Evolutionary conservation across 2,797 vertebrate genomes (phyloP).

Genomic region (Acrocephalus scirpaceus): DNA sequence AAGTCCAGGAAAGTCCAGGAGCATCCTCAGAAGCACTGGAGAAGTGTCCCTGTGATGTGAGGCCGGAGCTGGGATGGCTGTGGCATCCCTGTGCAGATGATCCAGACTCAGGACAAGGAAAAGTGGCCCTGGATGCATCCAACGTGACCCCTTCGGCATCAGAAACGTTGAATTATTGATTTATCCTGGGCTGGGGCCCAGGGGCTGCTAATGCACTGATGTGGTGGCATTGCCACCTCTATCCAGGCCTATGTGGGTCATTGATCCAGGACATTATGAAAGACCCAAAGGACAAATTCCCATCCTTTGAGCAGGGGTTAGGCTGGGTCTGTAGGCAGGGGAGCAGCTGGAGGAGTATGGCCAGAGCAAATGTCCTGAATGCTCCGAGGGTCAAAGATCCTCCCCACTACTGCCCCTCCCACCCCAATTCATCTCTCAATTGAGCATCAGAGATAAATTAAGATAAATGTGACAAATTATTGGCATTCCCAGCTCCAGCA

Average conservation of each 20-base stretch:
- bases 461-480: not conserved
- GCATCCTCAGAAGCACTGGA: not conserved
- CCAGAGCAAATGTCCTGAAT: not conserved
- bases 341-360: not conserved
- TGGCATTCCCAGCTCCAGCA: not conserved
- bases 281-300: not conserved
- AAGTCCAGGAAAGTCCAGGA: not conserved
- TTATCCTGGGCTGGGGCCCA: not conserved
- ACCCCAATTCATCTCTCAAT: not conserved
- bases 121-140: not conserved
- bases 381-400: fast-evolving
- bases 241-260: not conserved
- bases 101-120: not conserved
- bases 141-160: not conserved
- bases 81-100: not conserved
- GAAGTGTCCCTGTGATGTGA: not conserved
- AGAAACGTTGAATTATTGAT: not conserved
- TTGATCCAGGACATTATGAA: not conserved
- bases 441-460: not conserved
- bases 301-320: not conserved
- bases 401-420: not conserved
- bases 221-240: not conserved
- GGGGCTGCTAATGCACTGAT: not conserved
- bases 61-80: not conserved
- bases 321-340: fast-evolving